Evolutionary conservation across 1,140 invertebrate genomes (phyloP).

Genomic region (Solen grandis): DNA sequence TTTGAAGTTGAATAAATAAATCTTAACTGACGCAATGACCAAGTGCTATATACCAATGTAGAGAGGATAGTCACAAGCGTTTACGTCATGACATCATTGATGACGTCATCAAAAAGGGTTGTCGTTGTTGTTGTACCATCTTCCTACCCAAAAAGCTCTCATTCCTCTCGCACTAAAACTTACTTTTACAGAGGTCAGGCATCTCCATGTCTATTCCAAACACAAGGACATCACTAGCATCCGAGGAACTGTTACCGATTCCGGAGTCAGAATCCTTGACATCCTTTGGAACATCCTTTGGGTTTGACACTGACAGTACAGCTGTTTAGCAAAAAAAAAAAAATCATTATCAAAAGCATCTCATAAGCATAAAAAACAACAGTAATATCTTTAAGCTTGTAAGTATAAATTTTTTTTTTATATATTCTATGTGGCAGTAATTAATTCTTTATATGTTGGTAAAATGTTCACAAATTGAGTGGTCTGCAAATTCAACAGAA

Average conservation of each 20-base stretch:
- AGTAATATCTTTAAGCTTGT: no score
- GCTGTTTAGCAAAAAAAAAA: slow-evolving; percentile 65
- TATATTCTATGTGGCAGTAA: no score
- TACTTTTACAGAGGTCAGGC: slow-evolving; percentile 60
- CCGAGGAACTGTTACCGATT: background rate
- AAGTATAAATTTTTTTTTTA: no score
- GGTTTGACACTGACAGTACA: slow-evolving; percentile 68
- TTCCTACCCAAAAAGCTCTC: no score
- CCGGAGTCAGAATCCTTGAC: background rate
- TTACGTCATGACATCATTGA: background rate
- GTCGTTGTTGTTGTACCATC: no score
- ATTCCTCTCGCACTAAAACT: no score
- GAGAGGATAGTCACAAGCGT: background rate
- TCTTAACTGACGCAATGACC: background rate
- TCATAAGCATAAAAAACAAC: no score
- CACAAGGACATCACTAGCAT: slow-evolving; percentile 30
- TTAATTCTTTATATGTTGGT: no score
- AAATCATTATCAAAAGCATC: no score
- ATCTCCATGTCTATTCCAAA: slow-evolving; percentile 55
- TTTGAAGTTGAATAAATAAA: background rate
- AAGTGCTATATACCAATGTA: background rate
- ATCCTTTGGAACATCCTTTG: no score
- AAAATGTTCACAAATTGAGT: no score
- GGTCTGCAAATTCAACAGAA: no score
- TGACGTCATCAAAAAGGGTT: background rate